Evolutionary conservation across 2,113 vertebrate species (phyloP), one percentile per base, ranked within the genome.

Genomic region (Trochalopteron elliotii): DNA sequence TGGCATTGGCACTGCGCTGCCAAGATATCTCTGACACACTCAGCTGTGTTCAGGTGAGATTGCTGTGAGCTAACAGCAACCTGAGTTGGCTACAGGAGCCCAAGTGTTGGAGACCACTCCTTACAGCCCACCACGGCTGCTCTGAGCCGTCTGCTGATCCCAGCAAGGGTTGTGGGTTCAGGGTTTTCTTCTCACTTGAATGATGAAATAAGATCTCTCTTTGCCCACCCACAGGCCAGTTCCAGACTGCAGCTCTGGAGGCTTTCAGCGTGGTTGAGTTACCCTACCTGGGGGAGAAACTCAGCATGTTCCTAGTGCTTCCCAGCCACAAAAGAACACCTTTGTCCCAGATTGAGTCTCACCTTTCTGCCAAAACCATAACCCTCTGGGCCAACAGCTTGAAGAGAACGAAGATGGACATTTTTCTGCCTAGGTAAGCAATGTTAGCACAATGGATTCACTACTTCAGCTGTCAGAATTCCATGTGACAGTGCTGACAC

Each of bases 391-490:
- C 98, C 59, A 95, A 78, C 24, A 98, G 97, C 83, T 97, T 99
- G 63, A 98, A 98, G 53, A 98, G 98, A 90, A 98, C 76, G 50
- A 98, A 98, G 93, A 99, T 99, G 98, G 98, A 99, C 42, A 77
- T 99, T 83, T 98, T 99, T 94, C 97, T 99, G 13, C 99, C 99
- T 31, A 99, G 99, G 99, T 99, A 83, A 97, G 84, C 19, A 40
- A 37, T 24, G 19, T 31, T 5, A 15, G 7, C 11, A 16, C 11
- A 45, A 11, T 2, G 2, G 19, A 44, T 57, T 76, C 37, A 18
- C 65, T 75, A 4, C 40, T 70, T 42, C 12, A 4, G 63, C 31
- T 52, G 63, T 52, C 18, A 64, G 52, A 81, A 83, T 50, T 75
- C 28, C 30, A 21, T 24, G 33, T 30, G 22, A 59, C 21, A 65